Conservation (phyloP, 2,797 vertebrate species). For the Pangasius krempfi region DNA sequence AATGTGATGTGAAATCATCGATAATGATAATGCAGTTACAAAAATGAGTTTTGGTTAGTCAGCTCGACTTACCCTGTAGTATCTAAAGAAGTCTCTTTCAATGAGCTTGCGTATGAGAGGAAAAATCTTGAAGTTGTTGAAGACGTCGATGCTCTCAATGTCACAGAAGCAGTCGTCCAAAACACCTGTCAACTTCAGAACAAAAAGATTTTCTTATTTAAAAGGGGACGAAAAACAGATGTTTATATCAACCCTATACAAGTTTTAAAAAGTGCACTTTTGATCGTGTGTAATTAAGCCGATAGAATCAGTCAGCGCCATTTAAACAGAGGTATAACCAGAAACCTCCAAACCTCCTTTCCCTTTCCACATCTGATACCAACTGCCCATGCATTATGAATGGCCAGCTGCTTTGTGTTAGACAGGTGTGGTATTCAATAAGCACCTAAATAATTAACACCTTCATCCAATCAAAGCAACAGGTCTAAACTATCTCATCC, state of each 20-base stretch:
- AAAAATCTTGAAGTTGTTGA: slow-evolving; percentile 95
- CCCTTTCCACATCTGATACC: slow-evolving; percentile 27
- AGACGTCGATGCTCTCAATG: slow-evolving; percentile 93
- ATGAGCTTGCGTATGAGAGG: slow-evolving; percentile 88
- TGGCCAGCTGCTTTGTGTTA: slow-evolving; percentile 34
- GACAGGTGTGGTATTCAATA: slow-evolving; percentile 40
- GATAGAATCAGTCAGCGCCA: no score
- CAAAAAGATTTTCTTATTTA: background rate
- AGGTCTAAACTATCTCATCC: background rate
- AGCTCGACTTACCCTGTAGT: slow-evolving; percentile 85
- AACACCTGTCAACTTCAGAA: slow-evolving; percentile 84
- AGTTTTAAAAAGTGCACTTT: background rate
- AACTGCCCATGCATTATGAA: slow-evolving; percentile 47
- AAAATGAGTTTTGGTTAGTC: background rate
- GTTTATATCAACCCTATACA: background rate
- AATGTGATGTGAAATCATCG: background rate
- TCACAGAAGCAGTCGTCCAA: slow-evolving; percentile 97
- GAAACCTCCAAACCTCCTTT: background rate
- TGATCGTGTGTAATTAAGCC: background rate
- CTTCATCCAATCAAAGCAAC: slow-evolving; percentile 36
- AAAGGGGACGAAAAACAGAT: background rate
- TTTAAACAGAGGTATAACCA: background rate
- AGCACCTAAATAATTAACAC: slow-evolving; percentile 54
- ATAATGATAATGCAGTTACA: background rate
- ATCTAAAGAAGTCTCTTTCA: slow-evolving; percentile 93